A percentile compares a stretch with the other conserved stretches of the same genome.
These are phyloP conservation scores for Xiphydria camelus DNA, from an alignment of 2,888 invertebrate species.

Conservation along the genomic window DNA sequence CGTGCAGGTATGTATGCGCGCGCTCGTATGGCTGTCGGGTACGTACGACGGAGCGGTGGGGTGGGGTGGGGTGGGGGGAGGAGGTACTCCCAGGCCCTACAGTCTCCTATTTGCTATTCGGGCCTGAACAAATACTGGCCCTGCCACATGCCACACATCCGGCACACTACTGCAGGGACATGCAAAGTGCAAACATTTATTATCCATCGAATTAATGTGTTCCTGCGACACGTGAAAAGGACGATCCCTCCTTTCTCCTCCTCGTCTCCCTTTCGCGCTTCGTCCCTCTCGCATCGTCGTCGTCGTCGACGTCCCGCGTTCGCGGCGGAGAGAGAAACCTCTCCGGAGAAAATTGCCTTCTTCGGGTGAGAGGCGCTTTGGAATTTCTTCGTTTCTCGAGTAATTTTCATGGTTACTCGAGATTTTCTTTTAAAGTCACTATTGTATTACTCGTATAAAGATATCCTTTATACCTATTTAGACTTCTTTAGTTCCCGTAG, in stretches of 20 bases:
- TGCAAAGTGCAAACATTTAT: slow-evolving; percentile 41
- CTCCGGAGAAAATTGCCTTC: no score
- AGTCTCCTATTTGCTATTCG: slow-evolving; percentile 36
- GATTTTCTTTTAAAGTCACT: no score
- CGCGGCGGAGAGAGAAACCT: no score
- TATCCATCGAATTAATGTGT: slow-evolving; percentile 37
- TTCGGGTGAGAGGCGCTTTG: no score
- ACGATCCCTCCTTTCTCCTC: background rate
- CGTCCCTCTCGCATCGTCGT: no score
- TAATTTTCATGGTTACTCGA: no score
- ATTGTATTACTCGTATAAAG: no score
- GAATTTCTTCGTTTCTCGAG: no score
- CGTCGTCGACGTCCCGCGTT: no score
- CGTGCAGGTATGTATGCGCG: background rate
- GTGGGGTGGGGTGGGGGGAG: background rate
- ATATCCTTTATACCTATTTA: no score
- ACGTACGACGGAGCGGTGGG: background rate
- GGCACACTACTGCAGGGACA: slow-evolving; percentile 14
- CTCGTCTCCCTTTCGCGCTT: no score
- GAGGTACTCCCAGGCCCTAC: background rate
- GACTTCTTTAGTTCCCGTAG: no score
- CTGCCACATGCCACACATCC: slow-evolving; percentile 42
- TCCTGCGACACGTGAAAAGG: background rate
- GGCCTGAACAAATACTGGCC: slow-evolving; percentile 47
- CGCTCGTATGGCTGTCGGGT: background rate